Conservation (phyloP, 2,113 vertebrate genomes). For the Acrocephalus kingi region DNA sequence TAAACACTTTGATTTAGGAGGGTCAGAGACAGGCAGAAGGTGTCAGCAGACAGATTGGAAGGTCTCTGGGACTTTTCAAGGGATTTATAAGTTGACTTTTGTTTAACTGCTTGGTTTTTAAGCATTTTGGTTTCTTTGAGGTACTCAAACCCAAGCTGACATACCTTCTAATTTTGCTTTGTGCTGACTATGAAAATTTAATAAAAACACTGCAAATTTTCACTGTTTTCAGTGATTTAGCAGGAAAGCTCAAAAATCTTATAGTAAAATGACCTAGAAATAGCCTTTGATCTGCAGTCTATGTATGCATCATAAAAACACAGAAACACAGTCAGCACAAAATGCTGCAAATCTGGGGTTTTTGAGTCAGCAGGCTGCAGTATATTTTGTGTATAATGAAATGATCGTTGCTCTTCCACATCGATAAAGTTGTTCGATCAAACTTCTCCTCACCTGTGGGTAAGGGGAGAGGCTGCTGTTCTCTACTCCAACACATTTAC, state of each 20-base stretch:
- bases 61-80: conserved; percentile 40
- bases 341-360: neutral
- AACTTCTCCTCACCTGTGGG: neutral
- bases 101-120: conserved; percentile 19
- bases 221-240: neutral
- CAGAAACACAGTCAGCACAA: neutral
- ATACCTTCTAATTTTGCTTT: conserved; percentile 10
- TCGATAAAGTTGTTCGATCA: rapidly evolving
- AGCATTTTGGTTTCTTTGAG: conserved; percentile 43
- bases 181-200: conserved; percentile 13
- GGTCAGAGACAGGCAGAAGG: conserved; percentile 46
- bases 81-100: conserved; percentile 34
- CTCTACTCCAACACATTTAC: neutral
- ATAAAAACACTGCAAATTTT: neutral
- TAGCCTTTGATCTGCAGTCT: neutral
- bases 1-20: conserved; percentile 43
- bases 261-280: conserved; percentile 4
- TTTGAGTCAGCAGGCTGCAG: neutral
- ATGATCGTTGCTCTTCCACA: neutral
- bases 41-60: conserved; percentile 50
- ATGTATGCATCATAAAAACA: neutral
- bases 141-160: neutral
- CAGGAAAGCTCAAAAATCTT: conserved; percentile 29
- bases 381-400: neutral
- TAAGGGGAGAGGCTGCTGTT: neutral